Conservation (phyloP, 1,140 invertebrate genomes). For the Drosophila tsacasi region DNA sequence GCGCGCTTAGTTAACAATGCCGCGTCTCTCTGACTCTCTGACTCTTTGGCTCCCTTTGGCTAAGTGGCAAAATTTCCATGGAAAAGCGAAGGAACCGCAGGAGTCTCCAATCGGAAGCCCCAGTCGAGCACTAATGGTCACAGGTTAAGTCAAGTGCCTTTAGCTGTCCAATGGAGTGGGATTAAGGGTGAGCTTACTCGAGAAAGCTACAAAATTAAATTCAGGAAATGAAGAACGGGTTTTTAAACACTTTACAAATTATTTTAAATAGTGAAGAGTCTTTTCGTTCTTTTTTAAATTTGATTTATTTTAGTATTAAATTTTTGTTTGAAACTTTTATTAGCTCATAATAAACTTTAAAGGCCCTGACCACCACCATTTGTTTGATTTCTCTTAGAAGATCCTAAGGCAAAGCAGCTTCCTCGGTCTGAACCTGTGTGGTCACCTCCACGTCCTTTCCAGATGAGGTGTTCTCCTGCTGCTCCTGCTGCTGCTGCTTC, state of each 20-base stretch:
- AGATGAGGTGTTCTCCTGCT: not conserved
- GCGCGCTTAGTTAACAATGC: constrained; percentile 59
- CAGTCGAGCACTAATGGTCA: constrained; percentile 28
- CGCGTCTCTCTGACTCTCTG: not conserved
- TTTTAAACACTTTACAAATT: not conserved
- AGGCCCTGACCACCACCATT: constrained; percentile 8
- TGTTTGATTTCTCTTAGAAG: not conserved
- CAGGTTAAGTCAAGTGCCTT: constrained; percentile 24
- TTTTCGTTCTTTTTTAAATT: too few relatives aligned
- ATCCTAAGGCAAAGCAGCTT: constrained; percentile 8
- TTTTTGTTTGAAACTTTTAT: not conserved
- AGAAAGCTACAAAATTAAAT: not conserved
- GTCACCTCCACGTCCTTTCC: constrained; percentile 30
- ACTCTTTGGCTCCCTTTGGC: not conserved
- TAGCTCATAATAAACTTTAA: not conserved
- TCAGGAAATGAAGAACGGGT: not conserved
- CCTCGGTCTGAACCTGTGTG: constrained; percentile 1
- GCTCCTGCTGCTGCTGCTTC: constrained; percentile 31
- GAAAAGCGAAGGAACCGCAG: constrained; percentile 69
- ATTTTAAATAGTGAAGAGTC: too few relatives aligned
- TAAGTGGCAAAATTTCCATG: constrained; percentile 74
- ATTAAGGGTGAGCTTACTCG: not conserved
- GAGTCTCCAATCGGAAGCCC: constrained; percentile 34
- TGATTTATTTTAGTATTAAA: not conserved
- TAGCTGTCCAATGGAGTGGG: constrained; percentile 8